phyloP scores from a whole-genome alignment of 2,113 vertebrate species.

The Toxostoma redivivum region DNA sequence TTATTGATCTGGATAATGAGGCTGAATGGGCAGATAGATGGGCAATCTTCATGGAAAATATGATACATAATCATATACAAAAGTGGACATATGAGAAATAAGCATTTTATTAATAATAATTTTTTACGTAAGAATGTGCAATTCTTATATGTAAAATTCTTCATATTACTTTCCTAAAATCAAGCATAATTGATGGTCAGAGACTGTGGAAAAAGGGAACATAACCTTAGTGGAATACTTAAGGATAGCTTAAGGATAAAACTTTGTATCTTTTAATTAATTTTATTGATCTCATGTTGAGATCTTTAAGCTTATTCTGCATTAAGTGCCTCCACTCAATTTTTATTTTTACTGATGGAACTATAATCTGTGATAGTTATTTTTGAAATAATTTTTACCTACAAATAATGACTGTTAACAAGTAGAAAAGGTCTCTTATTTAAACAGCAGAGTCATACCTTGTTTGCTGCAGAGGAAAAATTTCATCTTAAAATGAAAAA shows the following conservation, averaged over 20 bases:
- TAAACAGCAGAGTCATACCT: neutral
- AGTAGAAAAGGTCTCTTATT: neutral
- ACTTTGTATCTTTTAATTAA: neutral
- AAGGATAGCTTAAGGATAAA: neutral
- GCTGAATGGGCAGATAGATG: neutral
- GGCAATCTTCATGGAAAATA: neutral
- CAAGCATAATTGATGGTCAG: neutral
- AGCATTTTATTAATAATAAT: fast-evolving
- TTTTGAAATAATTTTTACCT: neutral
- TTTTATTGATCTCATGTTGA: neutral
- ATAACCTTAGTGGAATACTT: neutral
- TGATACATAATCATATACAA: neutral
- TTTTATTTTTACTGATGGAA: neutral
- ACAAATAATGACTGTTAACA: neutral
- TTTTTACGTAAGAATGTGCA: fast-evolving
- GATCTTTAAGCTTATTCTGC: neutral
- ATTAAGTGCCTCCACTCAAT: neutral
- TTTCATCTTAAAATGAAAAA: neutral
- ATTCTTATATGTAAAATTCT: neutral
- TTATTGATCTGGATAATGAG: neutral
- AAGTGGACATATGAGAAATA: neutral
- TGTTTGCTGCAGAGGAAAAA: neutral
- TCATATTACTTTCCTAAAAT: neutral
- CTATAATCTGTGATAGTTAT: neutral
- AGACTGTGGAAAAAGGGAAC: fast-evolving